Percentiles rank a stretch among this genome's conserved stretches.
These are phyloP conservation scores for Melanotaenia nigrans DNA, from an alignment of 2,797 vertebrate genomes.

Conservation along the genomic window DNA sequence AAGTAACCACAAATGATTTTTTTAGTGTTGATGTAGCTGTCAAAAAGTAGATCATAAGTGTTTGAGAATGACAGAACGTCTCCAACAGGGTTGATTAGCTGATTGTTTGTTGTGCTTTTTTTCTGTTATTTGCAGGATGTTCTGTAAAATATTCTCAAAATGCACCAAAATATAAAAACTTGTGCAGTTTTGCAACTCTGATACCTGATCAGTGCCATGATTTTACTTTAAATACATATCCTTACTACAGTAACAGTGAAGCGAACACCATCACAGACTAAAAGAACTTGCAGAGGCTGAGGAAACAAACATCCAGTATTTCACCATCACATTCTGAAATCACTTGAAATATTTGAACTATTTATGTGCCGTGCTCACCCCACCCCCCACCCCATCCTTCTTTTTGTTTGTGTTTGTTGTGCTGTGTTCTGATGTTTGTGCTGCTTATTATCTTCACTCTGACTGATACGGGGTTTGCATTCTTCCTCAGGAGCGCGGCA, in stretches of 20 bases:
- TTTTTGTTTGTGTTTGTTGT: conserved; percentile 73
- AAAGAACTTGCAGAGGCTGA: conserved; percentile 57
- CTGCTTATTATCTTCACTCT: conserved; percentile 77
- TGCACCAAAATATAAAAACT: not conserved
- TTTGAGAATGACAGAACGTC: conserved; percentile 13
- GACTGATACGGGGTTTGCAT: conserved; percentile 80
- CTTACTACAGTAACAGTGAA: conserved; percentile 51
- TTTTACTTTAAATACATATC: conserved; percentile 18
- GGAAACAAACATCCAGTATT: conserved; percentile 76
- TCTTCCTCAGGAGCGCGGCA: conserved; percentile 75
- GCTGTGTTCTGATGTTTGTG: conserved; percentile 71
- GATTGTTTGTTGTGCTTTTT: not conserved
- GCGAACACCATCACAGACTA: conserved; percentile 28
- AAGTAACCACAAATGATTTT: conserved; percentile 53
- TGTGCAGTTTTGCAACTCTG: not conserved
- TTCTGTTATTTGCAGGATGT: not conserved
- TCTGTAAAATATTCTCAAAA: not conserved
- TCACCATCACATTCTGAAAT: conserved; percentile 80
- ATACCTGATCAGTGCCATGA: conserved; percentile 14
- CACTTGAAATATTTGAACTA: conserved; percentile 83
- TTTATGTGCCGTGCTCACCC: conserved; percentile 66
- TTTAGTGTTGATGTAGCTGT: conserved; percentile 44
- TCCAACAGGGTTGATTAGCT: not conserved
- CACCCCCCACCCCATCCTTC: conserved; percentile 33
- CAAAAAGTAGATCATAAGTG: conserved; percentile 42